Conservation (phyloP, 2,888 invertebrate species). For the Eupeodes luniger region DNA sequence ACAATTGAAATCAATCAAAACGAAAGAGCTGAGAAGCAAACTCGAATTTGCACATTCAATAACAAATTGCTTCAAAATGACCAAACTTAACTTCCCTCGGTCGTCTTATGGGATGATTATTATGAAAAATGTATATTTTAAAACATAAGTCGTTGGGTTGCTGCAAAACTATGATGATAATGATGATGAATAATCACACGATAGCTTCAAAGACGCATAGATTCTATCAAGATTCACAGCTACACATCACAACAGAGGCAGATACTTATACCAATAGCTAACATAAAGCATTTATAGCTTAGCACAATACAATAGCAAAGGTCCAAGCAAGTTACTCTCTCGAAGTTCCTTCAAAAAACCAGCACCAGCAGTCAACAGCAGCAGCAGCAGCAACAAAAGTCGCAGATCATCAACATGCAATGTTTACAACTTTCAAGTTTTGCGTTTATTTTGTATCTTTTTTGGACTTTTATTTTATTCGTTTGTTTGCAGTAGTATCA, state of each 20-base stretch:
- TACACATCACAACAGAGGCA: neutral
- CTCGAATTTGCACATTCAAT: slow-evolving; percentile 35
- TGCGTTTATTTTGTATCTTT: slow-evolving; percentile 52
- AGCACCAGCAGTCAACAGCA: slow-evolving; percentile 27
- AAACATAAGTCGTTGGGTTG: neutral
- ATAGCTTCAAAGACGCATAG: slow-evolving; percentile 15
- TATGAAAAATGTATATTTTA: slow-evolving; percentile 36
- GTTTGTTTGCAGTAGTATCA: slow-evolving; percentile 18
- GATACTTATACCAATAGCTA: too few relatives aligned
- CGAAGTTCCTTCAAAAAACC: slow-evolving; percentile 37
- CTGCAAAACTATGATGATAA: slow-evolving; percentile 27
- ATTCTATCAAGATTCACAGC: slow-evolving; percentile 50
- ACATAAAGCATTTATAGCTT: slow-evolving; percentile 3
- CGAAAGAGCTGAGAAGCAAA: slow-evolving; percentile 66
- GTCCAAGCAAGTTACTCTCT: slow-evolving; percentile 6
- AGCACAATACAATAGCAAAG: neutral
- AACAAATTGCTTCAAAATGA: slow-evolving; percentile 39
- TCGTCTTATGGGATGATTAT: slow-evolving; percentile 12
- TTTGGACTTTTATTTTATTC: slow-evolving; percentile 35
- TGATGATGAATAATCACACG: slow-evolving; percentile 10
- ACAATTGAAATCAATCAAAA: slow-evolving; percentile 31
- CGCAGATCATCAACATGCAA: slow-evolving; percentile 71
- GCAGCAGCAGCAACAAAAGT: slow-evolving; percentile 60
- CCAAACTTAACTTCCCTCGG: slow-evolving; percentile 27
- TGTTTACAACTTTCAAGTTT: slow-evolving; percentile 76